Percentiles rank a stretch among this genome's conserved stretches.
Conservation (phyloP, 2,797 vertebrate species). For the Falco naumanni region DNA sequence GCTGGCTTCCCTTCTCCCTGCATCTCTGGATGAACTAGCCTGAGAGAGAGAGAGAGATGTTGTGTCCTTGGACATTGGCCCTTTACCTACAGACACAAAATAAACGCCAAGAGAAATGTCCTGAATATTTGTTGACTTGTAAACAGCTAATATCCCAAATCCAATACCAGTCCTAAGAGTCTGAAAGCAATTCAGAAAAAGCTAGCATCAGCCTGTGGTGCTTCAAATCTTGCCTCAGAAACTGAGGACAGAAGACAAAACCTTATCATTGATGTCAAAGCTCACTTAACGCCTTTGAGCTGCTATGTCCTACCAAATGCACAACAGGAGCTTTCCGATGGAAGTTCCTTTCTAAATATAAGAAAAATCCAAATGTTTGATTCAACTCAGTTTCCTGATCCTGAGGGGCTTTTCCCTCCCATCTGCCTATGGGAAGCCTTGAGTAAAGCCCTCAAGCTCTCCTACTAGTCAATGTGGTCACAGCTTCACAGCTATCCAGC, state of each 20-base stretch:
- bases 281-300: not conserved
- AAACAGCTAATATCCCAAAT: not conserved
- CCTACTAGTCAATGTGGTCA: not conserved
- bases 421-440: not conserved
- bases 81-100: not conserved
- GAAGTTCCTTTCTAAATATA: not conserved
- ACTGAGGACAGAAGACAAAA: not conserved
- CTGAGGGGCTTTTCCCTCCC: not conserved
- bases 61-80: not conserved
- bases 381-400: not conserved
- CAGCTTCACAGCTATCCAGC: not conserved
- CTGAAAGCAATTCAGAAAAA: not conserved
- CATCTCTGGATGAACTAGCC: not conserved
- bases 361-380: not conserved
- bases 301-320: no score
- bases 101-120: not conserved
- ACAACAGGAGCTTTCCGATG: not conserved
- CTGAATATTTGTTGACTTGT: not conserved
- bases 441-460: not conserved
- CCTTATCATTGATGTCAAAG: not conserved
- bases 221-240: not conserved
- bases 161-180: not conserved
- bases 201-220: not conserved
- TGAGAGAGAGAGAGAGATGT: not conserved
- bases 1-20: not conserved